Percentiles rank a stretch among this genome's conserved stretches.
phyloP scores from a whole-genome alignment of 2,113 vertebrate genomes.

The Petromus typicus region DNA sequence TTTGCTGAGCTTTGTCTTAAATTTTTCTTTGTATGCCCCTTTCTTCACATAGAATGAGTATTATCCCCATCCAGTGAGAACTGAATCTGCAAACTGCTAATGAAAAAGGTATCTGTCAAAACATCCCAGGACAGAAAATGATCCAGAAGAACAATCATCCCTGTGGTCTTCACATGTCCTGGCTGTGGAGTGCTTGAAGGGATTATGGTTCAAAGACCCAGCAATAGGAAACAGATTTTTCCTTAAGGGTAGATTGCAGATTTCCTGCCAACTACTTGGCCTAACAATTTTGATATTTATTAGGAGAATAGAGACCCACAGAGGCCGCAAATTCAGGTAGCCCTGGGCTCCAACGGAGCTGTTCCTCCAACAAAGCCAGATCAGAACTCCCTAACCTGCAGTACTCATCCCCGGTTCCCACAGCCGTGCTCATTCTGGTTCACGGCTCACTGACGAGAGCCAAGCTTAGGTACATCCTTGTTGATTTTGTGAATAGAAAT shows the following conservation, averaged over 20 bases:
- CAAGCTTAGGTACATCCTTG: conserved; percentile 33
- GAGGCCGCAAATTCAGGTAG: conserved; percentile 61
- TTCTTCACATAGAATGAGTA: conserved; percentile 20
- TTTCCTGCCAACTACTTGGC: conserved; percentile 74
- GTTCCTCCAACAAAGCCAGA: conserved; percentile 56
- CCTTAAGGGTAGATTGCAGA: conserved; percentile 59
- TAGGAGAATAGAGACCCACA: conserved; percentile 65
- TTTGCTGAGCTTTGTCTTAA: conserved; percentile 30
- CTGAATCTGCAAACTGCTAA: neutral
- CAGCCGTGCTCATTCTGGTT: conserved; percentile 53
- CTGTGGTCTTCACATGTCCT: conserved; percentile 6
- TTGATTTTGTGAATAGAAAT: conserved; percentile 58
- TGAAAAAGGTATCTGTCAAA: conserved; percentile 39
- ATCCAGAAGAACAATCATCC: conserved; percentile 62
- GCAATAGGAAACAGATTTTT: conserved; percentile 65
- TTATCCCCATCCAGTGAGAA: neutral
- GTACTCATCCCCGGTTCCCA: conserved; percentile 24
- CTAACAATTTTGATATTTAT: conserved; percentile 73
- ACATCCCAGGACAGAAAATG: conserved; percentile 29
- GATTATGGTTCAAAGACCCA: conserved; percentile 77
- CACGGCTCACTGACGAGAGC: conserved; percentile 32
- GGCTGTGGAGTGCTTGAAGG: conserved; percentile 47
- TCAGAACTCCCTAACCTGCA: conserved; percentile 62
- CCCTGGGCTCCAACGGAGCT: conserved; percentile 69
- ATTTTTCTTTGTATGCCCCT: conserved; percentile 15